Conservation (phyloP, 2,797 vertebrate genomes). For the Artibeus jamaicensis region DNA sequence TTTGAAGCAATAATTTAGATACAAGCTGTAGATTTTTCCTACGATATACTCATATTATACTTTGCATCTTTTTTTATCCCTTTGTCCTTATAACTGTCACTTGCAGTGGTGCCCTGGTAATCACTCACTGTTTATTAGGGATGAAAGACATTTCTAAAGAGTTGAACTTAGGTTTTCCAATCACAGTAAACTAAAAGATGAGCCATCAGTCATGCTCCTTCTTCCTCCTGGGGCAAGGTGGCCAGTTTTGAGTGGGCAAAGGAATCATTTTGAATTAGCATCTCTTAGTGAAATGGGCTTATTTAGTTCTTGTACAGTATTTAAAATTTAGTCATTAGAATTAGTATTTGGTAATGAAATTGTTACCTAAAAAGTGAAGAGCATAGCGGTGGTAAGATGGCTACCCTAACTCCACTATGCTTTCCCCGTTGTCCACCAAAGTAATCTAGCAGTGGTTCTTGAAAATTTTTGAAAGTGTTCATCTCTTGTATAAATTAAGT, state of each 20-base stretch:
- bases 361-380: neutral
- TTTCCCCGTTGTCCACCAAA: neutral
- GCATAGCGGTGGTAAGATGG: neutral
- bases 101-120: neutral
- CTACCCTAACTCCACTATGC: neutral
- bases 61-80: neutral
- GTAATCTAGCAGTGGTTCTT: neutral
- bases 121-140: neutral
- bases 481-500: neutral
- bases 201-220: neutral
- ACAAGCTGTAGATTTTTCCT: neutral
- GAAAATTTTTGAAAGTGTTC: neutral
- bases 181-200: neutral
- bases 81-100: neutral
- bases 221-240: neutral
- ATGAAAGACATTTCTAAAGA: neutral
- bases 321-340: neutral
- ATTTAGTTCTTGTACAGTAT: neutral
- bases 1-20: conserved; percentile 32
- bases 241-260: neutral
- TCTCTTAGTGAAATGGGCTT: neutral
- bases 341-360: neutral
- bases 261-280: neutral
- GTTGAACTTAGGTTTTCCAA: neutral
- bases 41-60: neutral